A percentile compares a stretch with the other conserved stretches of the same genome.
Conservation (phyloP, 2,113 vertebrate species). For the Calyptomena viridis region DNA sequence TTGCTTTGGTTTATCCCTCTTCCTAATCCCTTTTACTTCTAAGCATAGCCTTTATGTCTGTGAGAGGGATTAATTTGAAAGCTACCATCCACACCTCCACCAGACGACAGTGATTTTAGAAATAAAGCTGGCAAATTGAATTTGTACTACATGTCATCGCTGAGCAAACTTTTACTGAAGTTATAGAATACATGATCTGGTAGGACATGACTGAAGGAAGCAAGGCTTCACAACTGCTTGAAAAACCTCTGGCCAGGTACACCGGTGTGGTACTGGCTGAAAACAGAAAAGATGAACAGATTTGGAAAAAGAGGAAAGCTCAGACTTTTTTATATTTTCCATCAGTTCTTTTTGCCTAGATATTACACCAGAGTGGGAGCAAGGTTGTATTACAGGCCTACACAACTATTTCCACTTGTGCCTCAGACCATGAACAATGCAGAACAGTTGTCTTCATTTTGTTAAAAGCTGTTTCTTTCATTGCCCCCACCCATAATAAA, state of each 20-base stretch:
- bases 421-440: background rate
- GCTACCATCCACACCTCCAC: background rate
- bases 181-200: background rate
- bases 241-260: background rate
- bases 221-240: background rate
- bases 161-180: background rate
- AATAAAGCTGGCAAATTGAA: background rate
- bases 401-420: background rate
- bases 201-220: background rate
- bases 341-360: background rate
- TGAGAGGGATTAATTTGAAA: background rate
- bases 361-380: background rate
- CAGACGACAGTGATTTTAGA: background rate
- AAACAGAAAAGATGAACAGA: background rate
- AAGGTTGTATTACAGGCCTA: background rate
- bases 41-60: background rate
- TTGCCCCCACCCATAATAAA: background rate
- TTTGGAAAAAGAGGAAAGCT: background rate
- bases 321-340: background rate
- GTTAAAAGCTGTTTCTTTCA: background rate
- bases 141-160: background rate
- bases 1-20: background rate
- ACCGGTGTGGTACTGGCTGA: background rate
- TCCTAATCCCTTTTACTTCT: background rate
- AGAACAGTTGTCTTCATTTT: background rate